phyloP scores from a whole-genome alignment of 2,888 invertebrate genomes.

The Spialia ferax region DNA sequence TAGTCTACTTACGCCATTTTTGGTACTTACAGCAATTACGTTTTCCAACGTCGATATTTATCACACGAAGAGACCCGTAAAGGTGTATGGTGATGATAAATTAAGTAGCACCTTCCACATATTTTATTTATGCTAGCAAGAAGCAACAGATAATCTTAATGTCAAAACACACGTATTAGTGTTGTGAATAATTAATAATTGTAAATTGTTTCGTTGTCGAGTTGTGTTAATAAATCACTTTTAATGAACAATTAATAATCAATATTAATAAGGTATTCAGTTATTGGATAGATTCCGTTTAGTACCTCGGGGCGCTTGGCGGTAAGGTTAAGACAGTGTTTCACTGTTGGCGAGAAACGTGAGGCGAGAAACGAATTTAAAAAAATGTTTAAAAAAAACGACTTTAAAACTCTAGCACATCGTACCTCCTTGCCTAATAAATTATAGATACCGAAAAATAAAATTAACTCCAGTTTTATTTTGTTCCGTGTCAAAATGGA shows the following conservation, averaged over 20 bases:
- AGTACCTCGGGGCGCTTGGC: slow-evolving; percentile 30
- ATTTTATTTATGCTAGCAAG: neutral
- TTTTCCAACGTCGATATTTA: no score
- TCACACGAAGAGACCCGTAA: no score
- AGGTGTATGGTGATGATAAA: no score
- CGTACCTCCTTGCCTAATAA: no score
- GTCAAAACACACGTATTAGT: slow-evolving; percentile 24
- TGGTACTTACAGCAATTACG: no score
- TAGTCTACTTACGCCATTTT: no score
- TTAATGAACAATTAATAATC: slow-evolving; percentile 40
- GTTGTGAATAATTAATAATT: slow-evolving; percentile 20
- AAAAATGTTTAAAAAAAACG: no score
- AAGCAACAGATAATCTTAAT: slow-evolving; percentile 24
- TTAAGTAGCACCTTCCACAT: no score
- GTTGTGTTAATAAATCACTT: slow-evolving; percentile 31
- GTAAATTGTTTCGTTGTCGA: slow-evolving; percentile 27
- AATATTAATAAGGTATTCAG: slow-evolving; percentile 39
- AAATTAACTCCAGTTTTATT: no score
- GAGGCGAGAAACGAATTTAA: neutral
- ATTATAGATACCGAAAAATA: no score
- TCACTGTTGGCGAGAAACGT: neutral
- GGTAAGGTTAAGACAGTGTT: neutral
- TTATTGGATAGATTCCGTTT: slow-evolving; percentile 37
- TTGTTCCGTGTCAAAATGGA: no score
- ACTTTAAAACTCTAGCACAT: no score